Evolutionary conservation across 2,888 invertebrate species (phyloP), one percentile per base, ranked within the genome.

Genomic region (Timandra comae): DNA sequence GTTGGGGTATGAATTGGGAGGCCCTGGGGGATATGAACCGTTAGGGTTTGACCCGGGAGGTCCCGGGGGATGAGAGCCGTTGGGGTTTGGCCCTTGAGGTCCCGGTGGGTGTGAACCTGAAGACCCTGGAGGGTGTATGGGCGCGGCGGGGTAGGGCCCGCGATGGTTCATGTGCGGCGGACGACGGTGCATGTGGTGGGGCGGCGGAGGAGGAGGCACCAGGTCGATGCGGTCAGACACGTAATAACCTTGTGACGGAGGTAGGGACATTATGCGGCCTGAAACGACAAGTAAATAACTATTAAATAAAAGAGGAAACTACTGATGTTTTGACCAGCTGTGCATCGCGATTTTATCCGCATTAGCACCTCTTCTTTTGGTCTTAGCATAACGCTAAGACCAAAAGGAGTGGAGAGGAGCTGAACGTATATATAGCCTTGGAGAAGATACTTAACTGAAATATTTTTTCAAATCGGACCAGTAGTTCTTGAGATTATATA

Each of bases 211-310:
- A 0, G 58, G 58, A 2, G 65, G 62, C 2, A 65, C 47, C 9
- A 58, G 49, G 50, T 81, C 85, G 12, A 74, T 68, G 22, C 86
- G 74, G 35, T 85, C 81, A 0, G 81, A 60, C 26, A 86, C 76
- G 63, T 85, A 86, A 60, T 82, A 84, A 2, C 81, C 84, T 29
- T 73, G 73, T 0, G 79, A 60, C 0, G 77, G 68, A 0, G 82
- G 76, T 0, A 84, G 52, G 1, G 68, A 69, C 76, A 87, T 73
- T 34, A 86, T 78, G 9, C 86, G 72, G 38, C 81, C 82, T 82
- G 54, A 4, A 45, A 9, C n/a, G n/a, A n/a, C n/a, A n/a, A n/a
- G n/a, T n/a, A n/a, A n/a, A n/a, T n/a, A n/a, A n/a, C n/a, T n/a
- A n/a, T n/a, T n/a, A n/a, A n/a, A n/a, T n/a, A n/a, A n/a, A n/a